phyloP scores from a whole-genome alignment of 2,888 invertebrate species.

The Agonopterix arenella region DNA sequence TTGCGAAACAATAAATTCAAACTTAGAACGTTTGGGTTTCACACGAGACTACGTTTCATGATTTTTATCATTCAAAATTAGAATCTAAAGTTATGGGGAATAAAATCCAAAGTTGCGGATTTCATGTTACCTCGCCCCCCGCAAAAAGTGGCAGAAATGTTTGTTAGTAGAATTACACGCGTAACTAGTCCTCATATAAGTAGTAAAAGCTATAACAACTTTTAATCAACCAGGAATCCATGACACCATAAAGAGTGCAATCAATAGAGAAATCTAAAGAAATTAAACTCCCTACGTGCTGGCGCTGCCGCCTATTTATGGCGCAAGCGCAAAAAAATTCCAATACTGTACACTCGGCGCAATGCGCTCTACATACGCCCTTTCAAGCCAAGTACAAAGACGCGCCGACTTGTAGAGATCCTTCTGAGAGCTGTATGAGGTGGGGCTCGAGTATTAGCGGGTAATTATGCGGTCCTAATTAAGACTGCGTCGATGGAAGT shows the following conservation, averaged over 20 bases:
- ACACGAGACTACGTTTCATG: too few species aligned
- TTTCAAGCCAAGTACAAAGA: constrained; percentile 51
- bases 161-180: too few species aligned
- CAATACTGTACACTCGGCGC: constrained; percentile 37
- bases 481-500: background rate
- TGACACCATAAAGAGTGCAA: background rate
- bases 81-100: too few species aligned
- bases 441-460: constrained; percentile 27
- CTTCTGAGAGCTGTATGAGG: constrained; percentile 28
- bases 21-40: too few species aligned
- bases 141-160: too few species aligned
- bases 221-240: background rate
- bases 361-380: constrained; percentile 30
- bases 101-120: too few species aligned
- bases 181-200: too few species aligned
- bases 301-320: constrained; percentile 51
- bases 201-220: too few species aligned
- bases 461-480: background rate
- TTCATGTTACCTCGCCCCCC: too few species aligned
- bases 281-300: constrained; percentile 11
- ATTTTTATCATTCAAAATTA: too few species aligned
- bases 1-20: too few species aligned
- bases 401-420: constrained; percentile 36
- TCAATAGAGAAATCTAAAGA: background rate
- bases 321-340: constrained; percentile 48